phyloP scores from a whole-genome alignment of 2,113 vertebrate genomes.

The Sisor rabdophorus region DNA sequence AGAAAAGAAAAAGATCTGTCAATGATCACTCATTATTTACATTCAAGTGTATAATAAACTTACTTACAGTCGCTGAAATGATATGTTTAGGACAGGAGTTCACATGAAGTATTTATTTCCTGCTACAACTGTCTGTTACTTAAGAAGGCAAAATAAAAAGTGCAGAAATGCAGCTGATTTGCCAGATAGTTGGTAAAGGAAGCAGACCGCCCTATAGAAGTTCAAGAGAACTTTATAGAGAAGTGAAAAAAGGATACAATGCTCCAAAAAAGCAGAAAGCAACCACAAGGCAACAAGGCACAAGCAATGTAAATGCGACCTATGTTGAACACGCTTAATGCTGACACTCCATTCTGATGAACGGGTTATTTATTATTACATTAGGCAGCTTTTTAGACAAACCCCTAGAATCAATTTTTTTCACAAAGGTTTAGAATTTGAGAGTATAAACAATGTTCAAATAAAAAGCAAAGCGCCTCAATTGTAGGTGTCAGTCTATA shows the following conservation, averaged over 20 bases:
- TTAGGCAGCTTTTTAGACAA: background rate
- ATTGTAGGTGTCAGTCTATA: background rate
- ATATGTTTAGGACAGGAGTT: background rate
- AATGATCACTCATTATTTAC: background rate
- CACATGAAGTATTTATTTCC: conserved; percentile 18
- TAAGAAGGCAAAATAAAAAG: background rate
- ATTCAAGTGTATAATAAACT: background rate
- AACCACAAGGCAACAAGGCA: background rate
- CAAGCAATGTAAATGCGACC: too few species aligned
- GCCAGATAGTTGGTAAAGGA: conserved; percentile 25
- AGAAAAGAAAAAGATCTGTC: background rate
- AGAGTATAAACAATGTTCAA: too few species aligned
- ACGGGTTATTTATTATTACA: background rate
- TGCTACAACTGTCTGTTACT: conserved; percentile 16
- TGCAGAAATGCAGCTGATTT: background rate
- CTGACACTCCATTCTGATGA: background rate
- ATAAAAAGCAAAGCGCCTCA: too few species aligned
- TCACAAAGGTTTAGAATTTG: too few species aligned
- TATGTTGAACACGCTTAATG: too few species aligned
- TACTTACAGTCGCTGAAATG: conserved; percentile 31
- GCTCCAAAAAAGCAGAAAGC: background rate
- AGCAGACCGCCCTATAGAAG: background rate
- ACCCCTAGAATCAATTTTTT: too few species aligned
- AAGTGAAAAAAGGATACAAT: background rate
- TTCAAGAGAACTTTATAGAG: background rate